Base-by-base conservation (phyloP, 2,888 invertebrate genomes). In the Heteromyza rotundicornis region DNA sequence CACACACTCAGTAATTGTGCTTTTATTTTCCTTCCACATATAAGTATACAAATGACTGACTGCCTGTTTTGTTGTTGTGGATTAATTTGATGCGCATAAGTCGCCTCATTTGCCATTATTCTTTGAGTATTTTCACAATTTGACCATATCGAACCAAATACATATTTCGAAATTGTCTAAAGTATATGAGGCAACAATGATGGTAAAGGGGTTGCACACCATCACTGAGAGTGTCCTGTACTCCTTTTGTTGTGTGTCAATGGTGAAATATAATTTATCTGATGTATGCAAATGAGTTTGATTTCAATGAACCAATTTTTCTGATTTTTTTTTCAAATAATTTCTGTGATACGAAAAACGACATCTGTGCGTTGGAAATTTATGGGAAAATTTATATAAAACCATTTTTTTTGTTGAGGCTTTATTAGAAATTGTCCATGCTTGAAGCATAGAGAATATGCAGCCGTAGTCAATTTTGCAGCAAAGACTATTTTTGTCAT, bases 231-330 rank as follows among this genome's bases (percentile, higher is more conserved):
- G 19, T 47, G 47, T 47, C 47, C 47, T 47, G 17, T 20, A 20
- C 20, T 47, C 14, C 40, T 40, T 40, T 40, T 40, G 14, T 40
- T 40, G 3, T n/a, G 3, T 70, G 71, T 71, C 74, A 70, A 71
- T 62, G n/a, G 63, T 66, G 63, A 69, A 61, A 69, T n/a, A n/a
- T 74, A 75, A 74, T 74, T 74, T 74, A 74, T 74, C 74, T 72
- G 74, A 66, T 66, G 68, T 74, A 74, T 74, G 74, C 74, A 74
- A 74, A 74, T 74, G 73, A 74, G 75, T 75, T 75, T 75, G 74
- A 74, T 74, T 74, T 75, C 75, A 74, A 74, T 74, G 75, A 75
- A 32, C 20, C 47, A 20, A 47, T 24, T 52, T 24, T 16, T 24
- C 24, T 24, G 2, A 52, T 27, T 52, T 52, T 52, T 27, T 24